phyloP scores from a whole-genome alignment of 2,797 vertebrate genomes.

The Xiphophorus birchmanni region DNA sequence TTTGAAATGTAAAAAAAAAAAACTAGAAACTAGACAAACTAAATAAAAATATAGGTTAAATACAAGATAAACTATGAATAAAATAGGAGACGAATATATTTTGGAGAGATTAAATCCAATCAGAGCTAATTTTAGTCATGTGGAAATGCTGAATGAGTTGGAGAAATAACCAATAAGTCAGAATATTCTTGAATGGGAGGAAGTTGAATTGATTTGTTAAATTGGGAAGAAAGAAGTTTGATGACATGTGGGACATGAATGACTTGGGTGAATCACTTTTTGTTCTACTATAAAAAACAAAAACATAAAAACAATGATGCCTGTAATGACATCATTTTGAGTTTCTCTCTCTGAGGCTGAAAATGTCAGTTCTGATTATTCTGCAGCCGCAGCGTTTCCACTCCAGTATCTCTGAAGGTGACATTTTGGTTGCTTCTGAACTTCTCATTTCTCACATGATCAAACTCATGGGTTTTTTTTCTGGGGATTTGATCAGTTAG shows the following conservation, averaged over 20 bases:
- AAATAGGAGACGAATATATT: neutral
- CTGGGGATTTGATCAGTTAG: neutral
- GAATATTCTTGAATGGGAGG: neutral
- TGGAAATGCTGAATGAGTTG: neutral
- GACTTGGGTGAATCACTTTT: conserved; percentile 12
- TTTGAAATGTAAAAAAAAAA: neutral
- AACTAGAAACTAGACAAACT: too few species aligned
- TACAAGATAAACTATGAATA: neutral
- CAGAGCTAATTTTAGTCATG: neutral
- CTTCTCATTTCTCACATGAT: neutral
- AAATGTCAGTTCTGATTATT: neutral
- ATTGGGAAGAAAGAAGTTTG: neutral
- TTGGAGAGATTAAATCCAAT: neutral
- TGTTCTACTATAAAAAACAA: neutral
- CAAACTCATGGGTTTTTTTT: neutral
- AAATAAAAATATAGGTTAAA: too few species aligned
- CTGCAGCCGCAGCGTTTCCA: neutral
- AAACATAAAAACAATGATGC: neutral
- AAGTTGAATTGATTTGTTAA: neutral
- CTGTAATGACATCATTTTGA: neutral
- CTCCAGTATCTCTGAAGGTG: neutral
- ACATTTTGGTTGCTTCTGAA: neutral
- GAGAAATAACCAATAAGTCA: neutral
- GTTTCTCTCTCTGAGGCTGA: neutral
- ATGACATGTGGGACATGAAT: conserved; percentile 1